Conservation (phyloP, 2,888 invertebrate genomes). For the Idaea biselata region DNA sequence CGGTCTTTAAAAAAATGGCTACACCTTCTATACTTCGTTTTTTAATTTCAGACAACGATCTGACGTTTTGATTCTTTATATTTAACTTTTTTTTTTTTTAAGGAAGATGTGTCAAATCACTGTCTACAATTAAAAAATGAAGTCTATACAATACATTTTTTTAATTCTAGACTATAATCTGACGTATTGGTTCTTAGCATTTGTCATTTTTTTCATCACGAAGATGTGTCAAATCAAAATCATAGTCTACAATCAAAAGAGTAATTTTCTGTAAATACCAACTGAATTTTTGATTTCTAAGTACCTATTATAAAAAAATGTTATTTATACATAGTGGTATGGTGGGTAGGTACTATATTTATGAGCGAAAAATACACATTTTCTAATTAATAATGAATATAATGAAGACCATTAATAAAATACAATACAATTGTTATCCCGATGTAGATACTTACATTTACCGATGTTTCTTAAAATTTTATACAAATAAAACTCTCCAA, state of each 20-base stretch:
- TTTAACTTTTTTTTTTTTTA: too few species aligned
- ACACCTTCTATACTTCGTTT: too few species aligned
- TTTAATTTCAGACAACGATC: too few species aligned
- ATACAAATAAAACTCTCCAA: constrained; percentile 21
- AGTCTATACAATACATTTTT: too few species aligned
- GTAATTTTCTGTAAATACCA: neutral
- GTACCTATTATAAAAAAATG: neutral
- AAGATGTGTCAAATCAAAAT: too few species aligned
- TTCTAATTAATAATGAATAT: neutral
- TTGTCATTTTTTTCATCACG: neutral
- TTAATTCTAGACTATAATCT: too few species aligned
- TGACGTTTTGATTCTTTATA: too few species aligned
- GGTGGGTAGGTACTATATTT: neutral
- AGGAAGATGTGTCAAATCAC: too few species aligned
- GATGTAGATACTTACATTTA: neutral
- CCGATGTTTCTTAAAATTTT: constrained; percentile 33
- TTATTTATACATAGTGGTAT: neutral
- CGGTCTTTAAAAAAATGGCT: neutral
- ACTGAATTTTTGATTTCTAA: neutral
- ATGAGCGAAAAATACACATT: neutral
- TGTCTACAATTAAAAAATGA: too few species aligned
- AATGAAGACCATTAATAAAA: neutral
- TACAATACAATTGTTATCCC: neutral
- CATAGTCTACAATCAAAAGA: neutral
- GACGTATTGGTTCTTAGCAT: neutral